phyloP scores from a whole-genome alignment of 2,113 vertebrate genomes.

The Lophochroa leadbeateri region DNA sequence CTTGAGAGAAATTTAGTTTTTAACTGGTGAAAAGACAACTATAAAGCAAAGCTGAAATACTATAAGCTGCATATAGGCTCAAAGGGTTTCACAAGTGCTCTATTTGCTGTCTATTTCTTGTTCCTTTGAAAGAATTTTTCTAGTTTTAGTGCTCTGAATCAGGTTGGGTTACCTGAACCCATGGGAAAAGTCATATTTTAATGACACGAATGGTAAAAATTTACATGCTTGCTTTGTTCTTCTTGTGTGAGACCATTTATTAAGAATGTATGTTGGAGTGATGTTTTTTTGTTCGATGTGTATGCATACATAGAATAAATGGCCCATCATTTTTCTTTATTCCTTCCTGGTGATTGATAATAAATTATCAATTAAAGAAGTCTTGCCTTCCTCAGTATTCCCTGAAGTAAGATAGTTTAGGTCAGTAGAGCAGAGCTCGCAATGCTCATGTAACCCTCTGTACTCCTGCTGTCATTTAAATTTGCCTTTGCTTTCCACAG shows the following conservation, averaged over 20 bases:
- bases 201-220: background rate
- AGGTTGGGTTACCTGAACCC: background rate
- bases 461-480: background rate
- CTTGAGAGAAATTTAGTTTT: background rate
- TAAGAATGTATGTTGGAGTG: background rate
- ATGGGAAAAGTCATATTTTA: background rate
- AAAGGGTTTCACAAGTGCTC: background rate
- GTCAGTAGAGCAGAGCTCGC: background rate
- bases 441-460: background rate
- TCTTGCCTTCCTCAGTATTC: background rate
- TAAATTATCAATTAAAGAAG: background rate
- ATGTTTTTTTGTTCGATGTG: background rate
- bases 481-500: background rate
- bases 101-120: background rate
- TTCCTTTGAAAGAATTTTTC: background rate
- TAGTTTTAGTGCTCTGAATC: background rate
- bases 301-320: background rate
- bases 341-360: background rate
- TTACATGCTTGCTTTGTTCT: background rate
- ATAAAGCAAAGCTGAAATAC: background rate
- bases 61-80: background rate
- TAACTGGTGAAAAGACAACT: background rate
- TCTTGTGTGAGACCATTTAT: background rate
- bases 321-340: background rate
- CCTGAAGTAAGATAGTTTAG: background rate